A percentile compares a stretch with the other conserved stretches of the same genome.
phyloP scores from a whole-genome alignment of 2,113 vertebrate genomes.

The Cnemophilus loriae region DNA sequence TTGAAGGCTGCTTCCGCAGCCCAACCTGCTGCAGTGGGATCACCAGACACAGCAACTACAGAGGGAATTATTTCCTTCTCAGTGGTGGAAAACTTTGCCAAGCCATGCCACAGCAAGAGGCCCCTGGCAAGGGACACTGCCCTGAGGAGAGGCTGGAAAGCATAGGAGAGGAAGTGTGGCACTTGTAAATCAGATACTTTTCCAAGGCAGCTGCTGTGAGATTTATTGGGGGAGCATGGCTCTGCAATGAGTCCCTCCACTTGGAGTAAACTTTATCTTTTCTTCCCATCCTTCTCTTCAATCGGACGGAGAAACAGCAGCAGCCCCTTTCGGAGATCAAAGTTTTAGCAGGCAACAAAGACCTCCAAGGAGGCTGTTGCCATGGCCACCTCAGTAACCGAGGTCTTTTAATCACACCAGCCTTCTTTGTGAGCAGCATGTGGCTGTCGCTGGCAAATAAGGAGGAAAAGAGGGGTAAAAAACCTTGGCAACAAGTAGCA shows the following conservation, averaged over 20 bases:
- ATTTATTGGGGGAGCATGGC: conserved; percentile 42
- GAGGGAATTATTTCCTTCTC: background rate
- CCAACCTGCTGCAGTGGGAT: background rate
- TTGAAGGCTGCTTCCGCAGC: background rate
- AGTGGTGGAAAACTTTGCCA: background rate
- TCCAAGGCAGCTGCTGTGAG: conserved; percentile 2
- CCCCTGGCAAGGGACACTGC: background rate
- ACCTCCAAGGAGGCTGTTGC: conserved; percentile 76
- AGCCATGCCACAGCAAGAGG: background rate
- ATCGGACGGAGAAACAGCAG: conserved; percentile 53
- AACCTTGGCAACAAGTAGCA: conserved; percentile 67
- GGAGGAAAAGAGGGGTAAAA: conserved; percentile 18
- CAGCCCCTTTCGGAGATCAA: conserved; percentile 72
- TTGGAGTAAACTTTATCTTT: conserved; percentile 64
- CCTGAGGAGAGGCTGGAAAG: background rate
- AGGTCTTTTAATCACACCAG: conserved; percentile 71
- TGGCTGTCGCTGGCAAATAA: conserved; percentile 36
- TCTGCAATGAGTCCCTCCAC: conserved; percentile 35
- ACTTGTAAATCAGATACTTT: background rate
- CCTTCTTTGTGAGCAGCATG: conserved; percentile 64
- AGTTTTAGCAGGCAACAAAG: conserved; percentile 78
- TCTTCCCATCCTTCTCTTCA: conserved; percentile 35
- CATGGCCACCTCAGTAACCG: conserved; percentile 75
- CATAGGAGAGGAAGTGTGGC: background rate
- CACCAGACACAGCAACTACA: background rate